Base-by-base conservation (phyloP, 53 echinoderm and acorn worm species). In the Actinopyga echinites region DNA sequence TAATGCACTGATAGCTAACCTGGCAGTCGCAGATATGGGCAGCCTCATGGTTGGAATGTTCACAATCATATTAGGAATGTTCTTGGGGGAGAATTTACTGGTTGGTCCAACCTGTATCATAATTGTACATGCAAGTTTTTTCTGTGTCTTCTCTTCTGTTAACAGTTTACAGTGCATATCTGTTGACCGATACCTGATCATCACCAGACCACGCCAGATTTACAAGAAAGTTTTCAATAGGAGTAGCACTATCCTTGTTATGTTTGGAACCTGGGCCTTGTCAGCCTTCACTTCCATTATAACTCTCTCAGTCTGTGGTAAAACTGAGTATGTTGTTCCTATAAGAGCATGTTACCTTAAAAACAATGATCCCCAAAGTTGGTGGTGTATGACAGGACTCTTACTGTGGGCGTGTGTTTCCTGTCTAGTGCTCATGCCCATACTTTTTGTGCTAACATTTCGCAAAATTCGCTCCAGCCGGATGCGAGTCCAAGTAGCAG, bases 181-280 rank as follows among this genome's bases (percentile, higher is more conserved):
- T 12, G 56, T 79, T 29, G 80, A 79, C 20, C 58, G 80, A 30
- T 79, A 79, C 26, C 57, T 79, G 20, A 57, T 58, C 57, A 79
- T 79, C 32, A 79, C 80, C 34, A 79, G 61, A 42, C 80, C 60
- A 6, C 34, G 80, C 30, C 58, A 36, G 61, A 20, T 58, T 25
- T 79, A 79, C 61, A 20, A 26, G n/a, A 57, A 37, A 43, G 8
- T 37, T 19, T 79, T 58, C 36, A 75, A 52, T 23, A 23, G 49
- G 1, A 25, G 24, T 24, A 19, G 75, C 20, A 79, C 60, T 10
- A 12, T 34, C 4, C 8, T 35, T 3, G 21, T 32, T 20, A 35
- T 79, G 0, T 34, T 36, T 37, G 80, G 80, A 30, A 79, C 80
- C 25, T 79, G 80, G 80, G 13, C 31, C 19, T 19, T 79, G 17